phyloP scores from a whole-genome alignment of 2,888 invertebrate species.

The Minunthozetes semirufus region DNA sequence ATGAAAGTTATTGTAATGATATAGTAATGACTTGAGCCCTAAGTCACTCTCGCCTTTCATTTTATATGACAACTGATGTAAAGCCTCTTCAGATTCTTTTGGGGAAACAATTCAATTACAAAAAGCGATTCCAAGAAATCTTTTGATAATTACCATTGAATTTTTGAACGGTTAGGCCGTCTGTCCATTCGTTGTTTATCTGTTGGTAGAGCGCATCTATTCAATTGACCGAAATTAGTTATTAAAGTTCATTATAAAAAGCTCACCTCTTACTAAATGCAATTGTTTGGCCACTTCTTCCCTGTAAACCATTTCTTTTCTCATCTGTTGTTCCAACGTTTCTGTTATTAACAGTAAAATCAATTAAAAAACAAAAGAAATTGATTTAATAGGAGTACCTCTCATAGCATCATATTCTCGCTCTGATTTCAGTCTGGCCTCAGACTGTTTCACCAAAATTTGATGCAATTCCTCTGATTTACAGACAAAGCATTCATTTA shows the following conservation, averaged over 20 bases:
- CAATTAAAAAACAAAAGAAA: background rate
- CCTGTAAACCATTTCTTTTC: slow-evolving; percentile 46
- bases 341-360: slow-evolving; percentile 41
- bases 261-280: slow-evolving; percentile 47
- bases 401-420: slow-evolving; percentile 46
- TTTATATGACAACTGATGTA: slow-evolving; percentile 1
- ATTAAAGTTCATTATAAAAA: background rate
- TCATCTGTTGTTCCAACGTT: slow-evolving; percentile 47
- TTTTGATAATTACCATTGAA: slow-evolving; percentile 45
- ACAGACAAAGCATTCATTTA: background rate
- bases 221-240: slow-evolving; percentile 25
- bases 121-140: background rate
- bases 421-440: slow-evolving; percentile 46
- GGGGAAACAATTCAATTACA: background rate
- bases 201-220: slow-evolving; percentile 47
- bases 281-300: slow-evolving; percentile 48
- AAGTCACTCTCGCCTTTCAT: background rate
- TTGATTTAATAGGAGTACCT: slow-evolving; percentile 42
- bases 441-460: slow-evolving; percentile 46
- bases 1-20: background rate
- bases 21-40: slow-evolving; percentile 4
- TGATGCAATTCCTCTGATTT: slow-evolving; percentile 46
- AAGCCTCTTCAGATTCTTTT: slow-evolving; percentile 1
- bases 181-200: slow-evolving; percentile 47
- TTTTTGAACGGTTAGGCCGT: slow-evolving; percentile 47